A percentile compares a stretch with the other conserved stretches of the same genome.
Conservation (phyloP, 2,888 invertebrate genomes). For the Choristoneura rosaceana region DNA sequence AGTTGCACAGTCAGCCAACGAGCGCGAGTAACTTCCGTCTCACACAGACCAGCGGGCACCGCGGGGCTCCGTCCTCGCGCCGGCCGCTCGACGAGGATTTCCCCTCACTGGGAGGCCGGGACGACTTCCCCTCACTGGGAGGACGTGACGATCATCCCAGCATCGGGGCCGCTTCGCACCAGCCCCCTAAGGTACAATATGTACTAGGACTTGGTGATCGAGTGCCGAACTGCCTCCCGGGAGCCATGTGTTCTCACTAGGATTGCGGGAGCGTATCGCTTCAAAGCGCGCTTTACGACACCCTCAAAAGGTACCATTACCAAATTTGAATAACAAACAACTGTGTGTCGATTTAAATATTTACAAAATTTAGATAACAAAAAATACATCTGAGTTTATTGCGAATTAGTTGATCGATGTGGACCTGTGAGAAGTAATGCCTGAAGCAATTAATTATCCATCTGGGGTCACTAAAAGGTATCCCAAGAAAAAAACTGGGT, state of each 20-base stretch:
- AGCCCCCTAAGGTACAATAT: conserved; percentile 70
- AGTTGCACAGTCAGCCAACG: conserved; percentile 77
- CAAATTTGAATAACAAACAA: neutral
- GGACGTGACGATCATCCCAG: conserved; percentile 75
- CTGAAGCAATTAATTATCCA: too few relatives aligned
- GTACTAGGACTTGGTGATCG: neutral
- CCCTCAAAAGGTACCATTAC: neutral
- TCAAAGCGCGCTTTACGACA: neutral
- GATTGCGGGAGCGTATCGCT: neutral
- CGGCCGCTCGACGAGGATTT: conserved; percentile 65
- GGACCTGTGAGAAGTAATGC: too few relatives aligned
- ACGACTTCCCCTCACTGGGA: conserved; percentile 41
- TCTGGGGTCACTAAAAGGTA: too few relatives aligned
- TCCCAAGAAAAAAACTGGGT: too few relatives aligned
- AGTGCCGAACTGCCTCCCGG: neutral
- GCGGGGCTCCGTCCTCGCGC: conserved; percentile 51
- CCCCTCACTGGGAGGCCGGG: conserved; percentile 54
- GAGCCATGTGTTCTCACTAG: neutral
- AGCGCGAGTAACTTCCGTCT: conserved; percentile 75
- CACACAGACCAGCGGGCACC: conserved; percentile 47
- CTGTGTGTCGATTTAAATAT: neutral
- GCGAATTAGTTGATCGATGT: too few relatives aligned
- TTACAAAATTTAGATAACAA: too few relatives aligned
- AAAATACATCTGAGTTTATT: too few relatives aligned
- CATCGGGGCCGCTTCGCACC: conserved; percentile 68